Base-by-base conservation (phyloP, 2,797 vertebrate species). In the Spatula clypeata region DNA sequence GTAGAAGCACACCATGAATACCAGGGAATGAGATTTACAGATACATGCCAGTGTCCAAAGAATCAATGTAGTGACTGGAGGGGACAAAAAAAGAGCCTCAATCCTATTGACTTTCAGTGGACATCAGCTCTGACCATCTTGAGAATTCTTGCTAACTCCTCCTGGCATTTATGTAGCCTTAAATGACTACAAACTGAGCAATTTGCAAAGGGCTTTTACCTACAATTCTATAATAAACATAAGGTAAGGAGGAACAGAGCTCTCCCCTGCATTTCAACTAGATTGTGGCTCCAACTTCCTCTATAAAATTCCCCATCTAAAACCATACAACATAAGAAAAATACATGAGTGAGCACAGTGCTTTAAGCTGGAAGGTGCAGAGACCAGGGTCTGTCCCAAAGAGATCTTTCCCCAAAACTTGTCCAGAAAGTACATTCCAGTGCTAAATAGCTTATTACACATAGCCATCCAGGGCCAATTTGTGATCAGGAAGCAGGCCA, bases 401-500 rank as follows among this genome's bases (percentile, higher is more conserved):
- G 57, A 86, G n/a, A 71, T 74, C 17, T 6, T 70, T 83, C 49
- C 49, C 32, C 61, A 64, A 87, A 94, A 47, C 8, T 4, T 32
- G 54, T 75, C 58, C 75, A 71, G 49, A 74, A 70, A 1, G 9
- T 44, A 82, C 18, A 53, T 64, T 92, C 47, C 55, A 57, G 24
- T 26, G 31, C 70, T 76, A 76, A 90, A 83, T 7, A 87, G 38
- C 18, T 6, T 20, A 62, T 75, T 73, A 66, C 34, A 66, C 76
- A 34, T 44, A 71, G 79, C 16, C 8, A 79, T n/a, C 10, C 74
- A 75, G 45, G 38, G 47, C n/a, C 34, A 82, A 67, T 60, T 76
- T 36, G 15, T 23, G 15, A 85, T 47, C 31, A 92, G 49, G 51
- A 90, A 86, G 58, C 54, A 91, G 65, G 53, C 26, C 62, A 95